Evolutionary conservation across 2,113 vertebrate species (phyloP), one percentile per base, ranked within the genome.

Genomic region (Ochotona princeps): DNA sequence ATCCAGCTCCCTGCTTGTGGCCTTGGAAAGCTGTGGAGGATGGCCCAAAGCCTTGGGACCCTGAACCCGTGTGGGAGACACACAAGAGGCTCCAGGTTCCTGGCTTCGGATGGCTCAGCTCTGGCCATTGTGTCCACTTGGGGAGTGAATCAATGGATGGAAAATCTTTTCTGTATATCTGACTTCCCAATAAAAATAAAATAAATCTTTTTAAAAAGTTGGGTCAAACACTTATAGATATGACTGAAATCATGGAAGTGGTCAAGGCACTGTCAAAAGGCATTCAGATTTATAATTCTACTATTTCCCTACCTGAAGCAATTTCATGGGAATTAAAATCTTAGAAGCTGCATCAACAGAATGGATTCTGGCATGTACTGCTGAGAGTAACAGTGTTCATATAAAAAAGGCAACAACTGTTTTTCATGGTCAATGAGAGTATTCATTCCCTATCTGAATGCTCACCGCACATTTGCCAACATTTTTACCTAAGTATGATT

Each of bases 301-400:
- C 4, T 70, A 47, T 87, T 38, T 91, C 10, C 28, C 38, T 85
- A 83, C 13, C 35, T 80, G 0, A 21, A 89, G 69, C 72, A 92
- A 96, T 73, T 89, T 81, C 14, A 89, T 18, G 35, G 25, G 38
- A 86, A 91, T 47, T 82, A 88, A 95, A 96, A 87, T 60, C 79
- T 69, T 79, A 91, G 32, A 91, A 87, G 49, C 47, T 44, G 10
- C 26, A 87, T 54, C 88, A 72, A 79, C 63, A 76, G 47, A 86
- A 86, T n/a, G 17, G 17, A 93, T 78, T 82, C 47, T 21, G 63
- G 38, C 5, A 63, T 47, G 1, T 81, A 51, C 91, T 70, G 82
- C n/a, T 90, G 90, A 63, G 38, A 74, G 66, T 44, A 73, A 92
- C 28, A 75, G 13, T 47, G 23, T 75, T 93, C 47, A 82, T 84